Conservation (phyloP, 2,888 invertebrate genomes). For the Zygaena filipendulae region DNA sequence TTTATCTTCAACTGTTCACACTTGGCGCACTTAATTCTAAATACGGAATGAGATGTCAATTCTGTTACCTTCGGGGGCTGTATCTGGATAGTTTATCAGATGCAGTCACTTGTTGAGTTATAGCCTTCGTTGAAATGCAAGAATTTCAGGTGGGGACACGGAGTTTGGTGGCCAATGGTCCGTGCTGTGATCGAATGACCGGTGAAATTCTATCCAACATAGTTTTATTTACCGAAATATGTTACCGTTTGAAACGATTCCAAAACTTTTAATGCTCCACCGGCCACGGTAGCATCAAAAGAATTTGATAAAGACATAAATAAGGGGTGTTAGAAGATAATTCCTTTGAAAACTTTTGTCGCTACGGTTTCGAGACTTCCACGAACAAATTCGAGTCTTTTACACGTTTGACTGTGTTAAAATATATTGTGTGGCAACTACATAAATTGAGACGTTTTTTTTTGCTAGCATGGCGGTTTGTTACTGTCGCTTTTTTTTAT, state of each 20-base stretch:
- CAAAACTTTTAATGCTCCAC: too few relatives aligned
- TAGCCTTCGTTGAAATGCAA: constrained; percentile 43
- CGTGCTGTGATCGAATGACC: constrained; percentile 33
- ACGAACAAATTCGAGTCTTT: constrained; percentile 28
- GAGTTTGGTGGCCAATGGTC: constrained; percentile 43
- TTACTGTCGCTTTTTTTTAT: constrained; percentile 57
- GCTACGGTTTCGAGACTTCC: constrained; percentile 24
- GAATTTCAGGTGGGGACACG: constrained; percentile 43
- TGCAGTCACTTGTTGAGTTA: constrained; percentile 34
- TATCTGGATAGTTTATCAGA: constrained; percentile 35
- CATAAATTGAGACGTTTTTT: constrained; percentile 60
- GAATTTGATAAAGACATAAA: constrained; percentile 30
- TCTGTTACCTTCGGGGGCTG: constrained; percentile 31
- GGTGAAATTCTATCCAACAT: too few relatives aligned
- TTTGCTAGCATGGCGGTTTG: constrained; percentile 43
- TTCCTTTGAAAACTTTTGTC: constrained; percentile 30
- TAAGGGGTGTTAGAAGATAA: constrained; percentile 24
- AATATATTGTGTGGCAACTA: constrained; percentile 21
- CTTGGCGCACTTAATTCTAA: constrained; percentile 33
- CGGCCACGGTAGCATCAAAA: too few relatives aligned
- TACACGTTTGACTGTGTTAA: background rate
- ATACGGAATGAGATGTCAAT: constrained; percentile 52
- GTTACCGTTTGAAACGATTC: too few relatives aligned
- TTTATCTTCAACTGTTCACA: constrained; percentile 58
- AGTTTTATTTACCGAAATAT: too few relatives aligned